These are phyloP conservation scores for Capitulum mitella DNA, from an alignment of 2,888 invertebrate genomes.

Conservation along the genomic window DNA sequence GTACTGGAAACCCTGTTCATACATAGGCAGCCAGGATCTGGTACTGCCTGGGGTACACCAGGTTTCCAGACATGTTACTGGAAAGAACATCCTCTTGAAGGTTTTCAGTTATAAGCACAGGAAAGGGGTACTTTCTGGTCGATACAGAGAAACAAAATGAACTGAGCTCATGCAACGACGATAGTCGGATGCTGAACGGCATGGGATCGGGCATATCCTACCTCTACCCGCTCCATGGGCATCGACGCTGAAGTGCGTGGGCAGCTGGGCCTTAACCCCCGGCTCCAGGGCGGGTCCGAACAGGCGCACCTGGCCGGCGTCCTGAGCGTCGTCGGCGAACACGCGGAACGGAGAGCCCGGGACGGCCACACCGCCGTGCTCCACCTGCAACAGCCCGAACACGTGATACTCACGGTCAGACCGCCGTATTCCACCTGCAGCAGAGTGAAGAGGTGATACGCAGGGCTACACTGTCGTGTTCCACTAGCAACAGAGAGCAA, in stretches of 20 bases:
- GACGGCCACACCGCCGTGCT: constrained; percentile 73
- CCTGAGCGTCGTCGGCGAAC: constrained; percentile 60
- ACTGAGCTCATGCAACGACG: too few species aligned
- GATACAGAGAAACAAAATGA: too few species aligned
- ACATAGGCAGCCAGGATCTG: too few species aligned
- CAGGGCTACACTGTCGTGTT: not conserved
- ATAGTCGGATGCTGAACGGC: too few species aligned
- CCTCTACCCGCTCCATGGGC: constrained; percentile 75
- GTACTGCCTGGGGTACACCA: too few species aligned
- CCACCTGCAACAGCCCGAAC: constrained; percentile 49
- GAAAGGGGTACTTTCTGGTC: too few species aligned
- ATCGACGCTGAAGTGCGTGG: constrained; percentile 77
- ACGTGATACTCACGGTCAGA: constrained; percentile 53
- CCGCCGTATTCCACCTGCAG: constrained; percentile 72
- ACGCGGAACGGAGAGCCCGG: constrained; percentile 75
- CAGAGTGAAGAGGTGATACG: constrained; percentile 33
- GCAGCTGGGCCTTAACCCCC: constrained; percentile 63
- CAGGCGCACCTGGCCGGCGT: constrained; percentile 59
- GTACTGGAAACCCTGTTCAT: too few species aligned
- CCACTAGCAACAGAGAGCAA: not conserved
- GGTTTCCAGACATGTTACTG: too few species aligned
- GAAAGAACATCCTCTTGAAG: too few species aligned
- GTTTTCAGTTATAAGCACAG: too few species aligned
- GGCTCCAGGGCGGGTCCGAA: constrained; percentile 79
- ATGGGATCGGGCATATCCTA: too few species aligned